These are phyloP conservation scores for Bombus balteatus DNA, from an alignment of 1,140 invertebrate genomes.

Conservation along the genomic window DNA sequence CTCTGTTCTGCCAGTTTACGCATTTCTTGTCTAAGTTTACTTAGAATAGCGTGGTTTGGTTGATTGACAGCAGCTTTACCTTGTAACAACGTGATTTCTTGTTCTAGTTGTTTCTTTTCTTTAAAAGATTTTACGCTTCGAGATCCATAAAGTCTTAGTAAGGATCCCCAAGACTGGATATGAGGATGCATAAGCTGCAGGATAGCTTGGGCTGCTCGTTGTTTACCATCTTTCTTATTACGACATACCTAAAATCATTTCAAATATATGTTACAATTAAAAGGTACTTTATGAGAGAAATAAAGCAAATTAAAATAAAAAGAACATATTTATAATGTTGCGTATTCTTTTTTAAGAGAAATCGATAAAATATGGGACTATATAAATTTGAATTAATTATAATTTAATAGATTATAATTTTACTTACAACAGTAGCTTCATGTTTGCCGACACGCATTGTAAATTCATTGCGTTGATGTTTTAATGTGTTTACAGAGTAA, in stretches of 20 bases:
- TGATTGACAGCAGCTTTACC: conserved; percentile 95
- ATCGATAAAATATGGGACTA: not conserved
- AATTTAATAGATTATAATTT: not conserved
- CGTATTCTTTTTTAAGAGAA: not conserved
- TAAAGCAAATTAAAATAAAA: not conserved
- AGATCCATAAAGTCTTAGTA: conserved; percentile 96
- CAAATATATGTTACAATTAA: not conserved
- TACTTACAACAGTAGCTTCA: conserved; percentile 88
- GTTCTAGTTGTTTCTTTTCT: conserved; percentile 96
- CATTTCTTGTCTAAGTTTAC: conserved; percentile 96
- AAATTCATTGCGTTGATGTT: conserved; percentile 96
- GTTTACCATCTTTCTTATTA: conserved; percentile 99
- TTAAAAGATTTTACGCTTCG: conserved; percentile 95
- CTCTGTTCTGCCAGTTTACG: conserved; percentile 88
- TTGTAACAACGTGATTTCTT: conserved; percentile 95
- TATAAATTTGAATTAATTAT: not conserved
- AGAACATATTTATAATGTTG: not conserved
- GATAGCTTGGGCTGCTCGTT: conserved; percentile 97
- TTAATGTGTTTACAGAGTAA: conserved; percentile 93
- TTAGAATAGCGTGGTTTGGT: conserved; percentile 96
- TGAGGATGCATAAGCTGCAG: conserved; percentile 95
- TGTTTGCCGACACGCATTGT: conserved; percentile 97
- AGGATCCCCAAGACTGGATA: conserved; percentile 96
- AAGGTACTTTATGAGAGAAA: not conserved
- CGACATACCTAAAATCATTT: conserved; percentile 86